These are phyloP conservation scores for Podarcis raffonei DNA, from an alignment of 2,113 vertebrate genomes.

Conservation along the genomic window DNA sequence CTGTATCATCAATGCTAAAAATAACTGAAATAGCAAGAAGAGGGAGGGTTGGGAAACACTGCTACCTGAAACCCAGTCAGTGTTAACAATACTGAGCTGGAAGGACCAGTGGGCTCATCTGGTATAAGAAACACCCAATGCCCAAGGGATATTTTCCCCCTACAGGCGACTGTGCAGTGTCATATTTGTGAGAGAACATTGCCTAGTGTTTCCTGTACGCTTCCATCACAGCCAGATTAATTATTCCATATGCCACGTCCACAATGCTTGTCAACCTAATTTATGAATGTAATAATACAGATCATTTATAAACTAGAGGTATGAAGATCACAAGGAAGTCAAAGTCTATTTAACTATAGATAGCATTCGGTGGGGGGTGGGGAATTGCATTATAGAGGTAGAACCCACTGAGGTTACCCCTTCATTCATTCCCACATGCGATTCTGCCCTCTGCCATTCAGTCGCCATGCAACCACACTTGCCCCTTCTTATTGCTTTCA, in stretches of 20 bases:
- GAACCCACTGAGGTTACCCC: constrained; percentile 13
- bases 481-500: background rate
- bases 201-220: background rate
- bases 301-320: background rate
- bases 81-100: background rate
- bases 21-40: background rate
- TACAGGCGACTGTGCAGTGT: background rate
- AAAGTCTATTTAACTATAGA: constrained; percentile 16
- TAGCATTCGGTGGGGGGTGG: constrained; percentile 27
- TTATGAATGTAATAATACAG: constrained; percentile 14
- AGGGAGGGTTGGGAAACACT: no score
- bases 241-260: fast-evolving
- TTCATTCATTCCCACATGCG: background rate
- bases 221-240: constrained; percentile 12
- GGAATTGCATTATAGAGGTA: background rate
- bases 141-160: background rate
- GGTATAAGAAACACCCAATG: background rate
- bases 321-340: constrained; percentile 19
- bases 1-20: background rate
- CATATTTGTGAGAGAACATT: background rate
- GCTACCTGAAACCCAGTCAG: background rate
- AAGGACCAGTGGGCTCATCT: background rate
- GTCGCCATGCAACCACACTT: background rate
- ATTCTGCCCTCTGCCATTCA: background rate
- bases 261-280: constrained; percentile 5